Evolutionary conservation across 2,888 invertebrate genomes (phyloP), one percentile per base, ranked within the genome.

Genomic region (Dryadula phaetusa): DNA sequence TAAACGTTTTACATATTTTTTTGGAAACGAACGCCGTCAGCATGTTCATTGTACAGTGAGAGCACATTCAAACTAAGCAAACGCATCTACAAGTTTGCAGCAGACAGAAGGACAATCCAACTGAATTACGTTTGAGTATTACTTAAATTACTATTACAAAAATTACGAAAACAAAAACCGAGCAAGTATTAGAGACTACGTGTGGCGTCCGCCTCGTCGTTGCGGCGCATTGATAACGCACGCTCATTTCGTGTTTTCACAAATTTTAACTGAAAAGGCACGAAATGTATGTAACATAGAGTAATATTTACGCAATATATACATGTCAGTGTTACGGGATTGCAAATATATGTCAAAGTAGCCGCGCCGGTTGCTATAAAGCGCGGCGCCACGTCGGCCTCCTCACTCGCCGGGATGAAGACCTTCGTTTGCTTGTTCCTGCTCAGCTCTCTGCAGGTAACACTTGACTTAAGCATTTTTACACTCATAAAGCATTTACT

Each of bases 371-470:
- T 28, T n/a, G n/a, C n/a, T 74, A 73, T 71, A 76, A 71, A 66
- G 47, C 64, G 66, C 0, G 18, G 60, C 18, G 47, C 22, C 3
- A n/a, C 20, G 14, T 8, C 8, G 16, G 14, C 22, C 46, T 3
- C 42, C 10, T 61, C 16, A 53, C 25, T 58, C 62, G 56, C 52
- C 37, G 42, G 8, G 12, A 76, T 76, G 74, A 70, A 66, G 63
- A 18, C 61, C 8, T 32, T 66, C 18, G 22, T 69, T 28, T 52
- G 66, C 22, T 37, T 73, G 60, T 71, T 66, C 49, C 5, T 70
- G 16, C 14, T 74, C 25, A 69, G 70, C 61, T 69, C 73, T 61
- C 47, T 73, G 64, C 74, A 75, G 75, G 77, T 77, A 47, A 71
- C 66, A 25, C 18, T 61, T 37, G 14, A 61, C n/a, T n/a, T n/a